Evolutionary conservation across 2,797 vertebrate species (phyloP), one percentile per base, ranked within the genome.

Genomic region (Caiman crocodilus): DNA sequence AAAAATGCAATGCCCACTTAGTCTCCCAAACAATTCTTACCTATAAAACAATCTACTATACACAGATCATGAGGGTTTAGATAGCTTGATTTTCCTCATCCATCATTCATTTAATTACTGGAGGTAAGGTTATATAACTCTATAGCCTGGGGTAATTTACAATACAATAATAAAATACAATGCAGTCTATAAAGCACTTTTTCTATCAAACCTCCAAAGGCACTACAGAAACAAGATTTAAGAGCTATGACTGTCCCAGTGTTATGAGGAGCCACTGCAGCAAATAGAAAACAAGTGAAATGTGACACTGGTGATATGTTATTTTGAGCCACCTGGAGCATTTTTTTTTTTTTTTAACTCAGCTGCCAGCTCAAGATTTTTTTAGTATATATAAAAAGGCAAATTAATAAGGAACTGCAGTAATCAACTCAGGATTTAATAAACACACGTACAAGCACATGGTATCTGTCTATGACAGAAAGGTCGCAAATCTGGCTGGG

Each of bases 171-270:
- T 84, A 16, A 50, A 96, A 91, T 58, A 82, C 92, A 94, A 93
- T 94, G 76, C 94, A 5, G 42, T 56, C 86, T 64, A 35, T 32
- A 82, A 93, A 65, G 57, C 55, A 63, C 92, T 93, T 90, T 85
- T 90, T 63, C 67, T 95, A 75, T 25, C 77, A 95, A 21, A 21
- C 77, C 85, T 84, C 92, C 84, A 85, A 71, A 57, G 79, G 80
- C 81, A 21, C 23, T 80, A 16, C 17, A 90, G 77, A 95, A 89
- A 96, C 75, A 95, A 91, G 88, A 95, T 95, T 82, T 76, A 87
- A 88, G 80, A 94, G 76, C 90, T 82, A 93, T 93, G 56, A 76
- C 35, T 92, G 55, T 84, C 95, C 92, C 20, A 3, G 17, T 73
- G 74, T 92, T 93, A 85, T 17, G 95, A 86, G 77, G 57, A 95